Evolutionary conservation across 2,888 invertebrate species (phyloP).

Genomic region (Nycteola revayana): DNA sequence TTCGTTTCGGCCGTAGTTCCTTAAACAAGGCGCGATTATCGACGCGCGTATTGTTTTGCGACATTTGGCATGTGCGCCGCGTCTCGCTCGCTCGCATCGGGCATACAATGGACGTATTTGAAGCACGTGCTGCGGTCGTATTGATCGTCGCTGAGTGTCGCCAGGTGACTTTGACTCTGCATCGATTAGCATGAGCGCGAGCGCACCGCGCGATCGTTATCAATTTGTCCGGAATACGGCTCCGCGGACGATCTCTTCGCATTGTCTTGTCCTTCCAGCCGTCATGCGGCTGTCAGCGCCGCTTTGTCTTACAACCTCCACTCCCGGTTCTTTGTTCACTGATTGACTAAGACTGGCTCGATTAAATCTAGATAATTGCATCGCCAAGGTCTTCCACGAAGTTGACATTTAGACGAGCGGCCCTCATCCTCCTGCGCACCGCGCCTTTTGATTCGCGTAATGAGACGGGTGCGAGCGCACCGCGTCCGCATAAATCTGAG

Average conservation of each 20-base stretch:
- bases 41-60: conserved; percentile 71
- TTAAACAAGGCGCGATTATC: conserved; percentile 65
- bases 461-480: conserved; percentile 65
- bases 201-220: conserved; percentile 62
- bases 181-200: conserved; percentile 65
- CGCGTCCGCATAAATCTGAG: conserved; percentile 67
- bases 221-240: conserved; percentile 64
- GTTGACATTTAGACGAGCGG: conserved; percentile 67
- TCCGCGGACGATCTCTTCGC: conserved; percentile 48
- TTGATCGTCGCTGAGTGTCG: conserved; percentile 59
- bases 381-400: conserved; percentile 64
- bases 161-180: conserved; percentile 63
- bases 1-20: conserved; percentile 57
- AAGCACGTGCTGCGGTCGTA: conserved; percentile 74
- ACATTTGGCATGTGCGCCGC: conserved; percentile 72
- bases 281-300: conserved; percentile 49
- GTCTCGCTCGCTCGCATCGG: conserved; percentile 59
- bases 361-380: conserved; percentile 69
- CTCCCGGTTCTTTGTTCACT: conserved; percentile 56
- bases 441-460: conserved; percentile 67
- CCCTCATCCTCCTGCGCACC: conserved; percentile 44
- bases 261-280: conserved; percentile 68
- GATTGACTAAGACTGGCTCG: conserved; percentile 56
- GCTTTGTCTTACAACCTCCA: conserved; percentile 54
- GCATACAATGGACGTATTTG: conserved; percentile 71